A percentile compares a stretch with the other conserved stretches of the same genome.
These are phyloP conservation scores for Cyanocitta stelleri DNA, from an alignment of 2,113 vertebrate species.

Conservation along the genomic window DNA sequence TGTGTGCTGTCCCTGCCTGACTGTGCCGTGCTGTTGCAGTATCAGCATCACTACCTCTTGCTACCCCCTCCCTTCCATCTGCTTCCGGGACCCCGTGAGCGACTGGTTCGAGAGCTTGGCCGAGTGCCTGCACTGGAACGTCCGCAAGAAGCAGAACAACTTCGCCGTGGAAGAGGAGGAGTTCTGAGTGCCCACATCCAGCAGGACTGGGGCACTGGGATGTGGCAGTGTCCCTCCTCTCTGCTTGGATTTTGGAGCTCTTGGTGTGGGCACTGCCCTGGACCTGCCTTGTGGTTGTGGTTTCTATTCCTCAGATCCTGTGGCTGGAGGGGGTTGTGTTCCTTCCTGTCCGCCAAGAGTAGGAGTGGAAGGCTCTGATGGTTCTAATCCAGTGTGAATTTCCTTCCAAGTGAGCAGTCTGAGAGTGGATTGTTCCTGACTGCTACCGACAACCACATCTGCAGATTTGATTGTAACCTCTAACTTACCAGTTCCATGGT, in stretches of 20 bases:
- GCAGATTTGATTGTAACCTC: neutral
- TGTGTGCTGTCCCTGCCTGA: neutral
- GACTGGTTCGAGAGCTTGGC: conserved; percentile 87
- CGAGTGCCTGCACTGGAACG: conserved; percentile 84
- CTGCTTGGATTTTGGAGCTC: neutral
- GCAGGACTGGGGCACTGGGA: neutral
- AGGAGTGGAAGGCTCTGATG: neutral
- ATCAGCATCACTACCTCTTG: conserved; percentile 87
- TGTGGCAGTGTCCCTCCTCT: neutral
- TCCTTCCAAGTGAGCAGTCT: neutral
- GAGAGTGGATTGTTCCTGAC: neutral
- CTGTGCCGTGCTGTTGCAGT: conserved; percentile 50
- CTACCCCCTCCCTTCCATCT: conserved; percentile 84
- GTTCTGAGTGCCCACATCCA: neutral
- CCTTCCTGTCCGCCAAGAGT: neutral
- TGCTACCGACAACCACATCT: neutral
- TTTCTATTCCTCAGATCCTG: neutral
- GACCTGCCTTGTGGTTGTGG: neutral
- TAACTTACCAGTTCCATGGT: neutral
- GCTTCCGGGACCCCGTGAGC: conserved; percentile 78
- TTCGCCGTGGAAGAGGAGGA: conserved; percentile 68
- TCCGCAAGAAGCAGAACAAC: conserved; percentile 80
- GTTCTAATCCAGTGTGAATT: neutral
- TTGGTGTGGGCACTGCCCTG: neutral
- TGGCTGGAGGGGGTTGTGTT: neutral